phyloP scores from a whole-genome alignment of 2,797 vertebrate genomes.

The Sebastes baramenuke region DNA sequence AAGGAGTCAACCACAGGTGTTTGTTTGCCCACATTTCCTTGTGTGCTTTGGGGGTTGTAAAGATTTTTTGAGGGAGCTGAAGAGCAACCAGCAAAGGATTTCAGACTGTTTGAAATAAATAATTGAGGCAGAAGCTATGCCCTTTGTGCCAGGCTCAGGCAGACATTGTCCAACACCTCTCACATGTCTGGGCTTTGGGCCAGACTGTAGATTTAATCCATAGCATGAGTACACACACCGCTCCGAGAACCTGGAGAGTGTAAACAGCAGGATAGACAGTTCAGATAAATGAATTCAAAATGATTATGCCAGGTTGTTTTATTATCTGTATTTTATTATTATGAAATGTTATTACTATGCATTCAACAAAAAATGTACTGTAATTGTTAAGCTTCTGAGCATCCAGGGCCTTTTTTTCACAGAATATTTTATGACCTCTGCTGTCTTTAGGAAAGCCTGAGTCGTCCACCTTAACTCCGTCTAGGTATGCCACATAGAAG shows the following conservation, averaged over 20 bases:
- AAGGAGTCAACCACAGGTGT: conserved; percentile 22
- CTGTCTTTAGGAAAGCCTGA: neutral
- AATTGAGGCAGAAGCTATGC: conserved; percentile 34
- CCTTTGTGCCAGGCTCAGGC: conserved; percentile 41
- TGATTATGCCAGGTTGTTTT: neutral
- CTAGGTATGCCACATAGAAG: no score
- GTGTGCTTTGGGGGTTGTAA: neutral
- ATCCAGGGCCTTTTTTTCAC: neutral
- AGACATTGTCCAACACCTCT: conserved; percentile 45
- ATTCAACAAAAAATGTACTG: neutral
- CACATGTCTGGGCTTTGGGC: conserved; percentile 62
- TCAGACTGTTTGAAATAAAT: conserved; percentile 24
- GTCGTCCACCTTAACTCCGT: no score
- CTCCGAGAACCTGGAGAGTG: neutral
- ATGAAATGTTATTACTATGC: neutral
- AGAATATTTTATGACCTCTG: neutral
- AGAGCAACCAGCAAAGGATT: neutral
- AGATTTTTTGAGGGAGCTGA: conserved; percentile 15
- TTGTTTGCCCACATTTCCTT: neutral
- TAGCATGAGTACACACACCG: conserved; percentile 32
- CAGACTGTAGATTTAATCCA: conserved; percentile 50
- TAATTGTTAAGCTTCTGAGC: neutral
- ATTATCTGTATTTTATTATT: neutral
- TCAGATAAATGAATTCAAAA: neutral
- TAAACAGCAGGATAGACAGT: neutral